These are phyloP conservation scores for Tachystola acroxantha DNA, from an alignment of 2,888 invertebrate species.

Conservation along the genomic window DNA sequence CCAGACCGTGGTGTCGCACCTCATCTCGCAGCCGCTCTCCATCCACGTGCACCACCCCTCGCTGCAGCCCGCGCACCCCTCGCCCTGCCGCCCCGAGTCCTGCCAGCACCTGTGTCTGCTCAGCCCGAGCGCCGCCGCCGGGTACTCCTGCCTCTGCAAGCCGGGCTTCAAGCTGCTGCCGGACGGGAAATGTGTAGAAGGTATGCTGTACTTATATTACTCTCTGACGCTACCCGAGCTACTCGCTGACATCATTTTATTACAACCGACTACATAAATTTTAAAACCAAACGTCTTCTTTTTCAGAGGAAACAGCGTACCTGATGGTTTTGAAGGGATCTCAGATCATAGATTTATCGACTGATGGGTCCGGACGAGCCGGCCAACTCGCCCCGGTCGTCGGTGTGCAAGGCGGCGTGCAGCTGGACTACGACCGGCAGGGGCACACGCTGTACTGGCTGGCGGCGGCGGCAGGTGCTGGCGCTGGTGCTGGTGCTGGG, in stretches of 20 bases:
- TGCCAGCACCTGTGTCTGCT: slow-evolving; percentile 96
- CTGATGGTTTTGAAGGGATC: slow-evolving; percentile 93
- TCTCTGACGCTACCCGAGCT: too few relatives aligned
- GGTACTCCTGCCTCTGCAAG: slow-evolving; percentile 94
- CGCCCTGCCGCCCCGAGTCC: slow-evolving; percentile 82
- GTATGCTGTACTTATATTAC: too few relatives aligned
- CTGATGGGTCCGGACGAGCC: slow-evolving; percentile 86
- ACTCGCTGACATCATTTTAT: too few relatives aligned
- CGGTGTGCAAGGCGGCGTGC: slow-evolving; percentile 88
- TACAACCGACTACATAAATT: too few relatives aligned
- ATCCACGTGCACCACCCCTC: slow-evolving; percentile 97
- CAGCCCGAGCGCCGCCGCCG: slow-evolving; percentile 81
- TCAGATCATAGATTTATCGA: slow-evolving; percentile 91
- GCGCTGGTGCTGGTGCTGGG: too few relatives aligned
- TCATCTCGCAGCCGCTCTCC: slow-evolving; percentile 96
- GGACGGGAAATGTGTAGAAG: slow-evolving; percentile 86
- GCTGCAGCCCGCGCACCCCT: slow-evolving; percentile 88
- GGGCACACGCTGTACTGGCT: slow-evolving; percentile 93
- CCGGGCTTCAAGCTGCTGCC: slow-evolving; percentile 86
- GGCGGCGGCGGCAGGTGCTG: slow-evolving; percentile 80
- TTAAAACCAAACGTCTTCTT: not conserved
- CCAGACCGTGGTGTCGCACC: slow-evolving; percentile 95
- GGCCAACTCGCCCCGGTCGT: slow-evolving; percentile 92
- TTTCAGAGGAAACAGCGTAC: slow-evolving; percentile 89
- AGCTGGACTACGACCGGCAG: slow-evolving; percentile 94